Evolutionary conservation across 2,888 invertebrate species (phyloP).

Genomic region (Adelphocoris suturalis): DNA sequence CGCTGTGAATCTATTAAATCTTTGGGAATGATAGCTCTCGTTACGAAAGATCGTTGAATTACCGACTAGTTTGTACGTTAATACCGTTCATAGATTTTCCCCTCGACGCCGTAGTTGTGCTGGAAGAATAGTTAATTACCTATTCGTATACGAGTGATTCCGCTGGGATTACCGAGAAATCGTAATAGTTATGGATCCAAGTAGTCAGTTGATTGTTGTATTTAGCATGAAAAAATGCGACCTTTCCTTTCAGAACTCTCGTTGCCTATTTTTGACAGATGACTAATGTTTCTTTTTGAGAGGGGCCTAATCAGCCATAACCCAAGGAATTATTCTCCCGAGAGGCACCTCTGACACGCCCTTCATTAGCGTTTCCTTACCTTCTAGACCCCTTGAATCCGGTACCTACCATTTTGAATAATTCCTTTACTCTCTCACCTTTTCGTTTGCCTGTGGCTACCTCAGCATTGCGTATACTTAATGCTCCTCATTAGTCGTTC

Average conservation of each 20-base stretch:
- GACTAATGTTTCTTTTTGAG: neutral
- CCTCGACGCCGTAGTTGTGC: too few relatives aligned
- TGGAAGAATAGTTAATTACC: too few relatives aligned
- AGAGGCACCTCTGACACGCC: neutral
- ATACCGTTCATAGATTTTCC: too few relatives aligned
- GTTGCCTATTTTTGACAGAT: neutral
- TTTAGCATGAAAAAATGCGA: neutral
- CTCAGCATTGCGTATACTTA: neutral
- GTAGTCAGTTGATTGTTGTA: too few relatives aligned
- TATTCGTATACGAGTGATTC: too few relatives aligned
- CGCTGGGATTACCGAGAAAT: too few relatives aligned
- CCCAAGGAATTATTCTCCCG: slow-evolving; percentile 7
- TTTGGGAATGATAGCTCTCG: neutral
- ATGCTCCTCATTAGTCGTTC: neutral
- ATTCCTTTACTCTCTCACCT: slow-evolving; percentile 5
- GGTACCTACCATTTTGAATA: slow-evolving; percentile 23
- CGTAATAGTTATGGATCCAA: too few relatives aligned
- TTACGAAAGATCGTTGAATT: neutral
- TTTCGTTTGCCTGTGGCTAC: slow-evolving; percentile 27
- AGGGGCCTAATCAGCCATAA: slow-evolving; percentile 4
- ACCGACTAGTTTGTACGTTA: neutral
- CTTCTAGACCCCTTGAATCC: neutral
- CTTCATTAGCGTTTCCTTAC: slow-evolving; percentile 1
- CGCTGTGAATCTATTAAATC: neutral
- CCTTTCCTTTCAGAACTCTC: neutral